Evolutionary conservation across 2,797 vertebrate species (phyloP).

Genomic region (Falco concolor): DNA sequence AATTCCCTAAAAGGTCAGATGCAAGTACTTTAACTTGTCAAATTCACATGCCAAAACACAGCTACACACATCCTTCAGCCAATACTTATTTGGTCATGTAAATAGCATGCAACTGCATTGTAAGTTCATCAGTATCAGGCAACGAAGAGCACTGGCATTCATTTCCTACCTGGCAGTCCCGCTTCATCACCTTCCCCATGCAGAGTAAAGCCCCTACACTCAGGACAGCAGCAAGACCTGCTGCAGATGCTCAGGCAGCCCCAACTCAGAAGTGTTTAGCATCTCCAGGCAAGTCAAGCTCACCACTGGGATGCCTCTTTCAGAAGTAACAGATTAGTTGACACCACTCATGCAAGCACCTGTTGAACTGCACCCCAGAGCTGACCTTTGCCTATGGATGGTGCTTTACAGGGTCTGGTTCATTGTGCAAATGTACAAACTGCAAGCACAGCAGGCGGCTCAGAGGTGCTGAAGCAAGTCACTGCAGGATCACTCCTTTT

Average conservation of each 20-base stretch:
- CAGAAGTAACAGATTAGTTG: background rate
- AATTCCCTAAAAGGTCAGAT: background rate
- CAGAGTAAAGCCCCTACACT: background rate
- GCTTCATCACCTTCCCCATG: background rate
- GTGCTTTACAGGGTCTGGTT: background rate
- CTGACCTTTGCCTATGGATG: background rate
- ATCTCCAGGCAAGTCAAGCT: background rate
- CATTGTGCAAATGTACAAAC: background rate
- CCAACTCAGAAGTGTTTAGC: background rate
- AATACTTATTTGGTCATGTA: accelerated
- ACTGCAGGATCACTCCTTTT: accelerated
- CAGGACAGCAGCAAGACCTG: background rate
- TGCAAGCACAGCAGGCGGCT: background rate
- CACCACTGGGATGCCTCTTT: background rate
- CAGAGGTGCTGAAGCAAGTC: background rate
- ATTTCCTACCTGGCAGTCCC: accelerated
- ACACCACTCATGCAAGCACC: background rate
- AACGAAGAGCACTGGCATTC: too few relatives aligned
- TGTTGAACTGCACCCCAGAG: background rate
- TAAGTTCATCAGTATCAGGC: accelerated
- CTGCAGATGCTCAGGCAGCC: background rate
- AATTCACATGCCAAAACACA: background rate
- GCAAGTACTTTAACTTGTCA: background rate
- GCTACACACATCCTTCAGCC: background rate
- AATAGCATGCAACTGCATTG: accelerated